These are phyloP conservation scores for Dipodomys stephensi DNA, from an alignment of 2,113 vertebrate species.

Conservation along the genomic window DNA sequence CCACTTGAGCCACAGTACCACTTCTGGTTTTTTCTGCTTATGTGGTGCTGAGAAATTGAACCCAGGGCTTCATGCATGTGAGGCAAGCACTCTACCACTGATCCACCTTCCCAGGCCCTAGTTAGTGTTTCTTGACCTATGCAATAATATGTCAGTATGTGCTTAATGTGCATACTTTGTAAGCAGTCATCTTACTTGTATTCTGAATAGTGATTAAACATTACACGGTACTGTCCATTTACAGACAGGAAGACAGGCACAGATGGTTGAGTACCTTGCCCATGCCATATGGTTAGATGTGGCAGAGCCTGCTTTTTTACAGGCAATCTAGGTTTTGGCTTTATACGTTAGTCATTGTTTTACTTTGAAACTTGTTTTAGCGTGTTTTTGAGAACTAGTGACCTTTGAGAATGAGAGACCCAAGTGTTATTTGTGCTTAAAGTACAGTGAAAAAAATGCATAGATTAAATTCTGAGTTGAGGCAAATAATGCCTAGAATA, in stretches of 20 bases:
- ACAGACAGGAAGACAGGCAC: background rate
- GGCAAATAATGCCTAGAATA: background rate
- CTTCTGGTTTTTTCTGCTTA: too few relatives aligned
- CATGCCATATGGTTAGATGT: background rate
- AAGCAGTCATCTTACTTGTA: conserved; percentile 15
- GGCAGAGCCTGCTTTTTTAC: conserved; percentile 37
- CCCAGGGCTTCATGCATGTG: too few relatives aligned
- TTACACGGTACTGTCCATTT: background rate
- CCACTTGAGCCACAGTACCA: too few relatives aligned
- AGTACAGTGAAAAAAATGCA: background rate
- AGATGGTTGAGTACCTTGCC: background rate
- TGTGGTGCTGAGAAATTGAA: too few relatives aligned
- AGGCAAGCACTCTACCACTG: too few relatives aligned
- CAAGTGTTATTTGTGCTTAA: conserved; percentile 29
- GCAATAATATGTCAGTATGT: background rate
- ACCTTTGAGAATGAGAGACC: conserved; percentile 4
- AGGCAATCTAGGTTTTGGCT: conserved; percentile 23
- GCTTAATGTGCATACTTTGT: background rate
- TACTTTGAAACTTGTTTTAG: conserved; percentile 48
- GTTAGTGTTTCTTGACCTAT: conserved; percentile 7
- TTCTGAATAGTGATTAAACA: conserved; percentile 56
- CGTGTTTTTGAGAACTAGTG: conserved; percentile 25
- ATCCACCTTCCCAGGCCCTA: background rate
- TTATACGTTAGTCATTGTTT: conserved; percentile 36
- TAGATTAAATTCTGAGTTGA: background rate